Evolutionary conservation across 2,113 vertebrate genomes (phyloP).

Genomic region (Oncorhynchus tshawytscha): DNA sequence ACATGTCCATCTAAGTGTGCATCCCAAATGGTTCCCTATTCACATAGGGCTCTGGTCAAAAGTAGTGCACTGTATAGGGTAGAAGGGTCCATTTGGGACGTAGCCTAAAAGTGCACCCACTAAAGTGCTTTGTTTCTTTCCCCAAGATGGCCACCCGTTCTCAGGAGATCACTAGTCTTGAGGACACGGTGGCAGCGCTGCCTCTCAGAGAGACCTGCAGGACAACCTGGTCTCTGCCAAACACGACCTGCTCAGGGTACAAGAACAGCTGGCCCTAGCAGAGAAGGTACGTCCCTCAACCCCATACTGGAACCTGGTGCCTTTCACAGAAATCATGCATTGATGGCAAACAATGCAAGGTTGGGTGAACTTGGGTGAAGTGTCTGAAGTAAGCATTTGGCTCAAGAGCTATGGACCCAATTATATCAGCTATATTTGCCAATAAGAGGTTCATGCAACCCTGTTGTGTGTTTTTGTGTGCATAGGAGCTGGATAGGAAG

Average conservation of each 20-base stretch:
- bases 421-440: constrained; percentile 10
- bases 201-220: constrained; percentile 86
- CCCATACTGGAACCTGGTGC: not conserved
- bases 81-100: too few species aligned
- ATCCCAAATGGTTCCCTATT: too few species aligned
- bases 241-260: constrained; percentile 88
- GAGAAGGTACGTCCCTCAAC: constrained; percentile 82
- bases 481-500: constrained; percentile 92
- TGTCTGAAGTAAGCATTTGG: not conserved
- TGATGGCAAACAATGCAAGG: not conserved
- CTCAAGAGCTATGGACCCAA: not conserved
- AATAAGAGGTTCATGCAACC: too few species aligned
- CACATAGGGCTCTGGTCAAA: too few species aligned
- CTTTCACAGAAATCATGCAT: not conserved
- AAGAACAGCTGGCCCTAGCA: constrained; percentile 86
- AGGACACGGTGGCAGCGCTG: constrained; percentile 81
- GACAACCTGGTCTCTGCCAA: constrained; percentile 85
- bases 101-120: too few species aligned
- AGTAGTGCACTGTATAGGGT: too few species aligned
- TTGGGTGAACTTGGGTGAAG: not conserved
- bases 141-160: constrained; percentile 58
- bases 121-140: not conserved
- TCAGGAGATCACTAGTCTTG: constrained; percentile 82
- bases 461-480: not conserved
- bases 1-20: too few species aligned